Conservation (phyloP, 1,140 invertebrate species). For the Schmidtea mediterranea region DNA sequence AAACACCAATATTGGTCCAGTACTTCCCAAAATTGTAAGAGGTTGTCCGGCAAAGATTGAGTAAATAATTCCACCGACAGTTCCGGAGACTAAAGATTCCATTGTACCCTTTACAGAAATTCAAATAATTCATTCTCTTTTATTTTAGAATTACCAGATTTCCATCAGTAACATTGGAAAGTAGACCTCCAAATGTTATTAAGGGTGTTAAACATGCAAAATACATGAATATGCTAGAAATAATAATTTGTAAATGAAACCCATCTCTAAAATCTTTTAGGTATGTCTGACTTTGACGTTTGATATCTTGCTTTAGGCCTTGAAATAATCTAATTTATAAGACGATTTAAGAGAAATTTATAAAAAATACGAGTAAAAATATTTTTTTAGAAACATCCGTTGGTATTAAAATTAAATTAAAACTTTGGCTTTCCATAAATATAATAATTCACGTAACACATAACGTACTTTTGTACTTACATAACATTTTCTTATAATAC, state of each 20-base stretch:
- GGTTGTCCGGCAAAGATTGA: conserved; percentile 91
- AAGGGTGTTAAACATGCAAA: conserved; percentile 73
- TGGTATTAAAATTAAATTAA: too few relatives aligned
- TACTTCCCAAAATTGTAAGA: conserved; percentile 79
- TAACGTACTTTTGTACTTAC: too few relatives aligned
- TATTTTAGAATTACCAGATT: background rate
- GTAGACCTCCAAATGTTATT: conserved; percentile 55
- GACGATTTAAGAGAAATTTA: too few relatives aligned
- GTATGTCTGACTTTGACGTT: conserved; percentile 58
- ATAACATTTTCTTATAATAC: too few relatives aligned
- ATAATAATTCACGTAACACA: too few relatives aligned
- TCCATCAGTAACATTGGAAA: background rate
- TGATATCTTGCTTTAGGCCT: conserved; percentile 60
- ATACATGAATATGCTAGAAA: conserved; percentile 75
- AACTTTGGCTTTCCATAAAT: too few relatives aligned
- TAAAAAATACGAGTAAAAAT: too few relatives aligned
- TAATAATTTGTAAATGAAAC: conserved; percentile 64
- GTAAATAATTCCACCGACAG: conserved; percentile 51
- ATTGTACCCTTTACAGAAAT: background rate
- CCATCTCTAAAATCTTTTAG: conserved; percentile 44
- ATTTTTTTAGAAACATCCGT: too few relatives aligned
- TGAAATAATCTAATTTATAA: conserved; percentile 38
- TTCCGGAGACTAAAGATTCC: background rate
- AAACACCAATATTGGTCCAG: conserved; percentile 86
- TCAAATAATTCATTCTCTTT: background rate